Evolutionary conservation across 1,140 invertebrate genomes (phyloP), one percentile per base, ranked within the genome.

Genomic region (Zophobas atratus): DNA sequence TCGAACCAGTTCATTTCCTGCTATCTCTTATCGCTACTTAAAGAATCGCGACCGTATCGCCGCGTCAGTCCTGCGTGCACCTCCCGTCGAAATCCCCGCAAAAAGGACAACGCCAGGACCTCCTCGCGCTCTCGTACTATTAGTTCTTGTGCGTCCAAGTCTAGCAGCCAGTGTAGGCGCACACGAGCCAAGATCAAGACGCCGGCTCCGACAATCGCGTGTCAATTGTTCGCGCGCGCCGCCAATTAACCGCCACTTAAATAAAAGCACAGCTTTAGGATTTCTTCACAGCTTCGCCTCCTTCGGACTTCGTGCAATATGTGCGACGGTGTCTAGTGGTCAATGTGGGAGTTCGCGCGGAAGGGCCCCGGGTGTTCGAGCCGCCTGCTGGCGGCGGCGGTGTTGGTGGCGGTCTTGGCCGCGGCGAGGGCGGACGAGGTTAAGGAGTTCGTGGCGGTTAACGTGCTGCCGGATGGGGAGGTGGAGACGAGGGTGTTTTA

Each of bases 381-480:
- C 81, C 80, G 78, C 80, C 80, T 81, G 72, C 78, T 82, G 80
- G 80, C 81, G 81, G 81, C 78, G 35, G 43, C 77, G 20, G 6
- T 67, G 51, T 34, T 78, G 70, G 55, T n/a, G 55, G 4, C 6
- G 32, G 20, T 20, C 20, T 63, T 67, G 33, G 67, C 38, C 67
- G 5, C n/a, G 2, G 55, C 55, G 55, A 33, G 20, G 20, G 32
- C 2, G 33, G 34, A 51, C 20, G 57, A 70, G 72, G 72, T 53
- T 63, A 72, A 51, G 86, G 87, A 72, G 85, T 88, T 34, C 84
- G 86, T 92, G 63, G 88, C 89, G 80, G 88, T 86, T 1, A 91
- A 92, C 74, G 84, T 84, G 41, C 84, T 93, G 3, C 80, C 88
- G 36, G 92, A 93, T 81, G 92, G 92, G 32, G 92, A 93, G 77